Evolutionary conservation across 2,113 vertebrate species (phyloP).

Genomic region (Amblyopsis rosae): DNA sequence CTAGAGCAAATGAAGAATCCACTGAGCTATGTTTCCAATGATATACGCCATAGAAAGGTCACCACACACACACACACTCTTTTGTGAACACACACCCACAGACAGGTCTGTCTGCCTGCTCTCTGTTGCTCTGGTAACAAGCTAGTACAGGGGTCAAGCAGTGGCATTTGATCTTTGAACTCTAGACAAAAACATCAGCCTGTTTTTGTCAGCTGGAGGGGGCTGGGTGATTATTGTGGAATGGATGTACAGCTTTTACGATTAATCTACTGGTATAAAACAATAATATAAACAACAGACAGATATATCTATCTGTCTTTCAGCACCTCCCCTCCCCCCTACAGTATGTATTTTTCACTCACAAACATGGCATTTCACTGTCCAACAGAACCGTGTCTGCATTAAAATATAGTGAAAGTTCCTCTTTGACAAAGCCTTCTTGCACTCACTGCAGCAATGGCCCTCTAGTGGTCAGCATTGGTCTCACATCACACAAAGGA

Average conservation of each 20-base stretch:
- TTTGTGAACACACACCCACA: background rate
- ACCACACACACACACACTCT: background rate
- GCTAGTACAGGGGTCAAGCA: slow-evolving; percentile 40
- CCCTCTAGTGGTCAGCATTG: slow-evolving; percentile 62
- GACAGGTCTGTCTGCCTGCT: slow-evolving; percentile 12
- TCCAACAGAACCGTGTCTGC: background rate
- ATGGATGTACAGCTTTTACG: no score
- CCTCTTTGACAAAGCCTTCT: slow-evolving; percentile 4
- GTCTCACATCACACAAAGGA: slow-evolving; percentile 22
- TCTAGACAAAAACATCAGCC: slow-evolving; percentile 39
- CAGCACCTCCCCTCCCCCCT: no score
- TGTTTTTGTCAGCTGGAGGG: slow-evolving; percentile 5
- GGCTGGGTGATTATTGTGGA: slow-evolving; percentile 22
- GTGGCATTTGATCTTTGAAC: slow-evolving; percentile 53
- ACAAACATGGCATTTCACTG: background rate
- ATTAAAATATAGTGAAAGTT: slow-evolving; percentile 7
- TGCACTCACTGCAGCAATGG: slow-evolving; percentile 13
- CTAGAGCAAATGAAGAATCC: slow-evolving; percentile 46
- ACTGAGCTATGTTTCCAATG: slow-evolving; percentile 32
- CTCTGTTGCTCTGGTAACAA: slow-evolving; percentile 35
- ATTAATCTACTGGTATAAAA: no score
- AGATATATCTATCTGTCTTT: no score
- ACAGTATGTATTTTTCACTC: no score
- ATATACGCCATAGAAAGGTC: slow-evolving; percentile 58
- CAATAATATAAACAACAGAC: no score